Percentiles rank a stretch among this genome's conserved stretches.
Evolutionary conservation across 2,797 vertebrate genomes (phyloP).

Genomic region (Chrosomus eos): DNA sequence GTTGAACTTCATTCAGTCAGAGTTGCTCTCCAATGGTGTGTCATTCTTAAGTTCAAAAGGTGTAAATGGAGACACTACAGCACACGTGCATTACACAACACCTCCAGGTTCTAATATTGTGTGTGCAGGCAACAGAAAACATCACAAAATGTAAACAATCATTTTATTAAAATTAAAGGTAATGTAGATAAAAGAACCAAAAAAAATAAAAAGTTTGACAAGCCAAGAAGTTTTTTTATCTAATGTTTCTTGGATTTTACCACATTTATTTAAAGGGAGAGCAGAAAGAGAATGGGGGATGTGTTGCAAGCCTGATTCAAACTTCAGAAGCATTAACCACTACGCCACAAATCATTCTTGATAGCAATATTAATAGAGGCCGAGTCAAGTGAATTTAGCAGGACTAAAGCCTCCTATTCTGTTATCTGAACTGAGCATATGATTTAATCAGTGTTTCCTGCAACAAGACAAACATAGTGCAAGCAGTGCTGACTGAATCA

Average conservation of each 20-base stretch:
- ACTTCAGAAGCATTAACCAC: neutral
- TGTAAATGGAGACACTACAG: neutral
- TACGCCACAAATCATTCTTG: neutral
- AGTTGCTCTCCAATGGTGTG: neutral
- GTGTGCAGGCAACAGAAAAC: neutral
- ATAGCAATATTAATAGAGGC: neutral
- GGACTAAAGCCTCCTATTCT: neutral
- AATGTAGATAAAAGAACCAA: neutral
- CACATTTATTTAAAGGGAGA: neutral
- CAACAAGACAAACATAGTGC: neutral
- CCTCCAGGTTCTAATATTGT: neutral
- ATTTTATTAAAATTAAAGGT: too few relatives aligned
- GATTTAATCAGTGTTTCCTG: constrained; percentile 7
- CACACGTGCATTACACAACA: neutral
- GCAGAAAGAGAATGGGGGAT: neutral
- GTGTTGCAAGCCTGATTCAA: neutral
- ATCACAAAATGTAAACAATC: neutral
- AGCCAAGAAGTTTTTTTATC: neutral
- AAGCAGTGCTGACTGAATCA: neutral
- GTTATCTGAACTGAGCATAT: neutral
- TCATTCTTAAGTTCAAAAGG: neutral
- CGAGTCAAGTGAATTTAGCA: neutral
- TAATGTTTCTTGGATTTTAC: neutral
- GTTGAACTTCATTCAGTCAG: neutral
- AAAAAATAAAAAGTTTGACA: neutral